A percentile compares a stretch with the other conserved stretches of the same genome.
These are phyloP conservation scores for Lydus trimaculatus DNA, from an alignment of 2,888 invertebrate species.

Conservation along the genomic window DNA sequence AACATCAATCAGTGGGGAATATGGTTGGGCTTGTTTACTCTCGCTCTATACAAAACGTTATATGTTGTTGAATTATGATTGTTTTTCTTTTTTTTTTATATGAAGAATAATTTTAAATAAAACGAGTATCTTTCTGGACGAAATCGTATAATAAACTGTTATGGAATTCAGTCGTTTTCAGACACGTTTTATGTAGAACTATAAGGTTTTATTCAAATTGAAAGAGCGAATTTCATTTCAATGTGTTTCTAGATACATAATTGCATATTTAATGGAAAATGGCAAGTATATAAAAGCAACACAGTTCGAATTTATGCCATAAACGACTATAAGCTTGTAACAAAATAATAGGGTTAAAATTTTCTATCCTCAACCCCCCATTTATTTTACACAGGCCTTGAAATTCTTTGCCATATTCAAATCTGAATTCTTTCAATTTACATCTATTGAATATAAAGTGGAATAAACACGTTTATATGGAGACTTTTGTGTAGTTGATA, in stretches of 20 bases:
- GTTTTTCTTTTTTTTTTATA: too few species aligned
- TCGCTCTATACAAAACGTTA: neutral
- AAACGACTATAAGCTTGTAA: slow-evolving; percentile 15
- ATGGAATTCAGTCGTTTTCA: slow-evolving; percentile 4
- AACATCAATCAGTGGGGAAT: slow-evolving; percentile 26
- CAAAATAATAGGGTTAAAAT: slow-evolving; percentile 17
- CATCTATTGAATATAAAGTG: slow-evolving; percentile 34
- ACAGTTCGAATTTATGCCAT: slow-evolving; percentile 23
- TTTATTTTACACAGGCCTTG: neutral
- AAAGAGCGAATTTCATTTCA: slow-evolving; percentile 29
- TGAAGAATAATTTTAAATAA: neutral
- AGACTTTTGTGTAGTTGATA: slow-evolving; percentile 20
- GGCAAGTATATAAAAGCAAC: slow-evolving; percentile 26
- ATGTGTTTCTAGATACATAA: slow-evolving; percentile 31
- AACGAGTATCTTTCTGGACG: neutral
- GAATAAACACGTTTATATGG: slow-evolving; percentile 32
- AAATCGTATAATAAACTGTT: neutral
- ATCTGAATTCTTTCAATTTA: slow-evolving; percentile 33
- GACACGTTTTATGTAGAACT: slow-evolving; percentile 30
- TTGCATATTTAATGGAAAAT: slow-evolving; percentile 33
- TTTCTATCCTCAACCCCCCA: slow-evolving; percentile 11
- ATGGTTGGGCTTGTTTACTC: neutral
- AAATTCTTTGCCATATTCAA: slow-evolving; percentile 14
- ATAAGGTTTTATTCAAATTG: slow-evolving; percentile 33
- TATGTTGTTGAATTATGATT: neutral